Conservation (phyloP, 2,113 vertebrate species). For the Platysteira castanea region DNA sequence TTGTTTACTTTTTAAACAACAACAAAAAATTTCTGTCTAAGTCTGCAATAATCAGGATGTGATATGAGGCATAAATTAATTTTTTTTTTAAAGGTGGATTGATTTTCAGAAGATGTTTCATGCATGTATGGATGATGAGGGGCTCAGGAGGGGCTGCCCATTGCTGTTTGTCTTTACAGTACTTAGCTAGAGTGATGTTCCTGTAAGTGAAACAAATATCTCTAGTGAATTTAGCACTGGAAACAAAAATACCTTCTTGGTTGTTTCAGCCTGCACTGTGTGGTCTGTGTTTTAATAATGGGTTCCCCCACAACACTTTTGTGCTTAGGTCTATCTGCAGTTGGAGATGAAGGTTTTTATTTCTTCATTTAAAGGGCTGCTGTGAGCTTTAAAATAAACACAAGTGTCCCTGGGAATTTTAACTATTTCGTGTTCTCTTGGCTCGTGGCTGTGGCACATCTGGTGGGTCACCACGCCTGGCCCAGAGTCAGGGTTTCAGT, state of each 20-base stretch:
- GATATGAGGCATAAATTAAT: not conserved
- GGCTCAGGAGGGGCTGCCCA: not conserved
- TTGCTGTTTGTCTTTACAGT: not conserved
- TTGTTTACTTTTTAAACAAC: slow-evolving; percentile 26
- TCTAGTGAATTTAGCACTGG: not conserved
- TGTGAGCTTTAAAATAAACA: not conserved
- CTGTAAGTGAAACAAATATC: not conserved
- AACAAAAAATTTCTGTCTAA: not conserved
- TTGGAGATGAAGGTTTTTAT: not conserved
- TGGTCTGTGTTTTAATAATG: not conserved
- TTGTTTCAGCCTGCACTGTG: not conserved
- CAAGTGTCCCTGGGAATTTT: not conserved
- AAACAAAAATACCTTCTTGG: not conserved
- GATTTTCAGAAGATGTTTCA: not conserved
- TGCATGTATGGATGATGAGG: not conserved
- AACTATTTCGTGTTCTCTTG: not conserved
- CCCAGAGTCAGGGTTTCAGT: not conserved
- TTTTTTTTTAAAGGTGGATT: rapidly evolving
- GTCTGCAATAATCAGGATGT: not conserved
- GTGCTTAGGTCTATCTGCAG: not conserved
- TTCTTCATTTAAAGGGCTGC: not conserved
- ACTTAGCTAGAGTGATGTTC: not conserved
- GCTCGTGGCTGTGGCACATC: not conserved
- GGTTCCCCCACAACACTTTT: not conserved
- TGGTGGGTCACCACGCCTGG: not conserved